Conservation (phyloP, 2,888 invertebrate species). For the Campoplex capitator region DNA sequence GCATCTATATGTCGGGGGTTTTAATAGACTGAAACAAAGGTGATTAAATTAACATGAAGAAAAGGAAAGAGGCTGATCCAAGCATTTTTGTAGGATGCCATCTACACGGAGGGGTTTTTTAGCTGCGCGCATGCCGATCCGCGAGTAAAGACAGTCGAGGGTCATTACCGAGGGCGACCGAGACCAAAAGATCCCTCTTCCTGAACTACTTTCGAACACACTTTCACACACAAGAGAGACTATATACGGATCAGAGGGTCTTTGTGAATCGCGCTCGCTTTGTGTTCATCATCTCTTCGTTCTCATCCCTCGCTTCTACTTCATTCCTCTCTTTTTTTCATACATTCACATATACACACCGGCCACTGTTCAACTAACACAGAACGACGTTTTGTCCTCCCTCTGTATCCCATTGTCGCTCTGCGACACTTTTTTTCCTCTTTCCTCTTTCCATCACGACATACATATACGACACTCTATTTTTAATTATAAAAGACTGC, state of each 20-base stretch:
- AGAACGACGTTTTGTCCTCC: slow-evolving; percentile 17
- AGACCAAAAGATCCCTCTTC: slow-evolving; percentile 28
- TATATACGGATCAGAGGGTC: slow-evolving; percentile 32
- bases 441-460: not conserved
- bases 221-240: not conserved
- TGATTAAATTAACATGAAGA: not conserved
- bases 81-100: slow-evolving; percentile 33
- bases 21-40: too few species aligned
- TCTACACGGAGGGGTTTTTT: slow-evolving; percentile 18
- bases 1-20: too few species aligned
- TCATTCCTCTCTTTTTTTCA: not conserved
- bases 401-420: slow-evolving; percentile 32
- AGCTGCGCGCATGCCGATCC: not conserved
- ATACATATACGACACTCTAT: not conserved
- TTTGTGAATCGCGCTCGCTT: slow-evolving; percentile 32
- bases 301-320: slow-evolving; percentile 6
- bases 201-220: not conserved
- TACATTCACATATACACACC: slow-evolving; percentile 4
- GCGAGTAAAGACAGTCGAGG: slow-evolving; percentile 38
- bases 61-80: not conserved
- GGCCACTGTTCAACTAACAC: slow-evolving; percentile 5
- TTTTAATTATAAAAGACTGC: slow-evolving; percentile 13
- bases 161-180: slow-evolving; percentile 30
- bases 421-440: not conserved
- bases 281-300: slow-evolving; percentile 41